phyloP scores from a whole-genome alignment of 1,140 invertebrate species.

The Bombus confusus region DNA sequence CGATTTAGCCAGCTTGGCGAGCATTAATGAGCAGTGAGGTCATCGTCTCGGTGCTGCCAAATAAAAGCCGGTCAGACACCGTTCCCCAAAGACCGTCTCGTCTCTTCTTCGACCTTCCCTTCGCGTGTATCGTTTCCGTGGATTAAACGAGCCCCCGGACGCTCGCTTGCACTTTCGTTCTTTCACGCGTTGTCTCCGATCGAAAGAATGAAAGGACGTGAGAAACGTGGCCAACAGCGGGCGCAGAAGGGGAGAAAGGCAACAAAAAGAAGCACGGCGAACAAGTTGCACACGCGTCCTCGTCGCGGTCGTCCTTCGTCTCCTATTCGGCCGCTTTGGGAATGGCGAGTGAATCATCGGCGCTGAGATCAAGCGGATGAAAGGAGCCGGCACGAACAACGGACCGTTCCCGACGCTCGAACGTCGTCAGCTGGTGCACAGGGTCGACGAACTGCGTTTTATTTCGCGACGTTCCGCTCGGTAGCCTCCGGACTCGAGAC shows the following conservation, averaged over 20 bases:
- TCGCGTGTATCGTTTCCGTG: conserved; percentile 15
- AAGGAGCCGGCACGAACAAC: conserved; percentile 21
- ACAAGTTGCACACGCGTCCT: conserved; percentile 41
- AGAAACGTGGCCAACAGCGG: not conserved
- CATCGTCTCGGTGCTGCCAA: conserved; percentile 52
- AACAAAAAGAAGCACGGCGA: conserved; percentile 23
- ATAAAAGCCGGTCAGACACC: conserved; percentile 48
- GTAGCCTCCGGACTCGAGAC: not conserved
- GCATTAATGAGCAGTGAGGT: conserved; percentile 57
- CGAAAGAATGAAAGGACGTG: not conserved
- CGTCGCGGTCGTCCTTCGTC: conserved; percentile 50
- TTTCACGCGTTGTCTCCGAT: not conserved
- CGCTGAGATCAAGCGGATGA: conserved; percentile 34
- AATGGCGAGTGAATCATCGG: conserved; percentile 48
- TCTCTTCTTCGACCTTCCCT: conserved; percentile 19
- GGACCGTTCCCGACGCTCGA: not conserved
- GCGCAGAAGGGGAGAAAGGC: not conserved
- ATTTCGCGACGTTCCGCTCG: conserved; percentile 29
- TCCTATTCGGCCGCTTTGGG: conserved; percentile 41
- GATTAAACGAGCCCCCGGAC: not conserved
- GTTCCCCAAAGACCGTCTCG: not conserved
- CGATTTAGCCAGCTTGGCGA: conserved; percentile 44
- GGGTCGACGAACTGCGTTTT: conserved; percentile 50
- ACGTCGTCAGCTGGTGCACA: conserved; percentile 48
- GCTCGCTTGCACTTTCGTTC: not conserved